Conservation (phyloP, 2,888 invertebrate species). For the Congeria kusceri region DNA sequence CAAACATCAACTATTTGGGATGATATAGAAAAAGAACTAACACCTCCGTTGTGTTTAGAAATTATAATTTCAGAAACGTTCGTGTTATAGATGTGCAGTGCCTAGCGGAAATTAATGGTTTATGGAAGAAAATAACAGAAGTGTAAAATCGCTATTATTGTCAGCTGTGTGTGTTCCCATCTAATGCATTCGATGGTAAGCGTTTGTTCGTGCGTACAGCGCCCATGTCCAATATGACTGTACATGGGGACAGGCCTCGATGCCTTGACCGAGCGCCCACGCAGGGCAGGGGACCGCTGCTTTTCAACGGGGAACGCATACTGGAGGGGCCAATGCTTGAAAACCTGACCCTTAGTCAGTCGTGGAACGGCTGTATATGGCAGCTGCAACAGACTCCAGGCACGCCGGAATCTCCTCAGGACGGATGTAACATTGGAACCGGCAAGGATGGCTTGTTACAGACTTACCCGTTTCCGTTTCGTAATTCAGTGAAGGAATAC, state of each 20-base stretch:
- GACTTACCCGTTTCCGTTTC: constrained; percentile 51
- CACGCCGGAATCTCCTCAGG: constrained; percentile 23
- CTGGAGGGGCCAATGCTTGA: constrained; percentile 57
- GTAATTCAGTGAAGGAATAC: constrained; percentile 32
- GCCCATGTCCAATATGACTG: constrained; percentile 65
- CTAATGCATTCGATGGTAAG: no score
- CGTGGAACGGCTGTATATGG: constrained; percentile 72
- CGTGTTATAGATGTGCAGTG: no score
- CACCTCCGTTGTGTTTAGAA: no score
- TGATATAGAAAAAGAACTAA: no score
- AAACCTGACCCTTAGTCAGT: constrained; percentile 63
- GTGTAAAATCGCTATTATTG: no score
- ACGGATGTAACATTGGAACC: not conserved
- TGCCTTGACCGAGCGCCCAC: constrained; percentile 35
- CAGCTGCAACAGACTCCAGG: constrained; percentile 55
- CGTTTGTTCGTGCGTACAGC: constrained; percentile 15
- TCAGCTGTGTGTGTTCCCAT: no score
- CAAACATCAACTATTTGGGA: no score
- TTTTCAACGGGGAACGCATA: constrained; percentile 51
- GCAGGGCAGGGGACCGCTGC: constrained; percentile 38
- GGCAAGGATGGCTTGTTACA: constrained; percentile 43
- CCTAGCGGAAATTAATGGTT: no score
- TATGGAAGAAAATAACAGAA: no score
- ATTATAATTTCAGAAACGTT: no score
- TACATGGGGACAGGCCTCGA: constrained; percentile 65